Conservation (phyloP, 2,113 vertebrate genomes). For the Ginglymostoma cirratum region DNA sequence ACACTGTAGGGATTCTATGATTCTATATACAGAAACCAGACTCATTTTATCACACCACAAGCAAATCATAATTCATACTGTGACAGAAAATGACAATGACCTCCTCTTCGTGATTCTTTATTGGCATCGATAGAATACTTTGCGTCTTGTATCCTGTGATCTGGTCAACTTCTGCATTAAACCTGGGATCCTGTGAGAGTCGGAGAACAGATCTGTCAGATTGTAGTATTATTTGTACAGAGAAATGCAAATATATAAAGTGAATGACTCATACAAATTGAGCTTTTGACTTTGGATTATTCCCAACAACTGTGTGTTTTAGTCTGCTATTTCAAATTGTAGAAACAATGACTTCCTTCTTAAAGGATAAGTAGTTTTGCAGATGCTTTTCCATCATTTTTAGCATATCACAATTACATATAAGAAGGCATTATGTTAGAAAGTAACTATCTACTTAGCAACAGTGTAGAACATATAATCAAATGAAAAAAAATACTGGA, state of each 20-base stretch:
- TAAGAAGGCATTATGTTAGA: background rate
- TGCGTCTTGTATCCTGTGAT: conserved; percentile 97
- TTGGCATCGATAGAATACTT: conserved; percentile 95
- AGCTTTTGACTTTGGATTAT: background rate
- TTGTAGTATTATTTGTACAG: background rate
- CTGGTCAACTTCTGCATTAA: conserved; percentile 94
- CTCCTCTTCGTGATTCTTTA: conserved; percentile 94
- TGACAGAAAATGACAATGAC: conserved; percentile 51
- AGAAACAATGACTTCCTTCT: background rate
- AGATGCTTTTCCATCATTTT: background rate
- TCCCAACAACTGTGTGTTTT: background rate
- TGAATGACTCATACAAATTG: background rate
- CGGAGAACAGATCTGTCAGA: background rate
- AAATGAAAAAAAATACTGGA: background rate
- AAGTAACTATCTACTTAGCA: background rate
- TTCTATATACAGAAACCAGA: background rate
- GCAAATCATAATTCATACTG: background rate
- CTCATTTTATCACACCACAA: too few relatives aligned
- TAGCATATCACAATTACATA: background rate
- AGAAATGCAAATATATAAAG: background rate
- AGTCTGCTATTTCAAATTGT: background rate
- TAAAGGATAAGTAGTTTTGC: background rate
- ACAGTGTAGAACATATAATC: background rate
- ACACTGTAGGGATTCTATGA: too few relatives aligned
- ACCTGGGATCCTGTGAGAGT: conserved; percentile 75